These are phyloP conservation scores for Octopus bimaculoides DNA, from an alignment of 1,140 invertebrate genomes.

Conservation along the genomic window DNA sequence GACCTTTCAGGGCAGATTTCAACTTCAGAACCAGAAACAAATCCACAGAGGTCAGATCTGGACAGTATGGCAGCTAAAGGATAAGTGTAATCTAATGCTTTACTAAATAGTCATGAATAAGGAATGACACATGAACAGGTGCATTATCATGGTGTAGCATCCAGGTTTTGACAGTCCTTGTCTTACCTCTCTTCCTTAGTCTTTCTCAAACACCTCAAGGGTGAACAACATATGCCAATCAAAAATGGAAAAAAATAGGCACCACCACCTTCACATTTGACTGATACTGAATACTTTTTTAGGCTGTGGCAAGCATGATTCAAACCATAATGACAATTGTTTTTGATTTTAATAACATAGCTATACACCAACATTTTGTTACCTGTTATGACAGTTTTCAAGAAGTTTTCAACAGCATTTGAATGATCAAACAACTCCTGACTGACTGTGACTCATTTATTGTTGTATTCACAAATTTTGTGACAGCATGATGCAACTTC, in stretches of 20 bases:
- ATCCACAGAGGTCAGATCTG: constrained; percentile 3
- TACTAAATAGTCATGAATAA: constrained; percentile 5
- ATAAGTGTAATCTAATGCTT: background rate
- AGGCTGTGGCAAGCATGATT: background rate
- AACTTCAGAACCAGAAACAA: background rate
- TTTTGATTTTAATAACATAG: constrained; percentile 1
- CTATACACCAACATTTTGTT: constrained; percentile 3
- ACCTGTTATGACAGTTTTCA: background rate
- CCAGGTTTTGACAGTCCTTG: background rate
- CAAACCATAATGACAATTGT: background rate
- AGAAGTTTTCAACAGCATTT: background rate
- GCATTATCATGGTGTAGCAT: constrained; percentile 6
- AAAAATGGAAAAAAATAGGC: background rate
- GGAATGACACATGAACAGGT: background rate
- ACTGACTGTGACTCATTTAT: background rate
- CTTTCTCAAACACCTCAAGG: constrained; percentile 3
- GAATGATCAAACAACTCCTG: background rate
- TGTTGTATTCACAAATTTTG: background rate
- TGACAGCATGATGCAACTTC: background rate
- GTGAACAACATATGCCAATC: background rate
- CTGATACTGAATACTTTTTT: background rate
- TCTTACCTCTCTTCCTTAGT: background rate
- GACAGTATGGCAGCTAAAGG: background rate
- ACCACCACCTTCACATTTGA: background rate
- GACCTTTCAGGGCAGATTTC: background rate